phyloP scores from a whole-genome alignment of 2,888 invertebrate genomes.

The Aelia acuminata region DNA sequence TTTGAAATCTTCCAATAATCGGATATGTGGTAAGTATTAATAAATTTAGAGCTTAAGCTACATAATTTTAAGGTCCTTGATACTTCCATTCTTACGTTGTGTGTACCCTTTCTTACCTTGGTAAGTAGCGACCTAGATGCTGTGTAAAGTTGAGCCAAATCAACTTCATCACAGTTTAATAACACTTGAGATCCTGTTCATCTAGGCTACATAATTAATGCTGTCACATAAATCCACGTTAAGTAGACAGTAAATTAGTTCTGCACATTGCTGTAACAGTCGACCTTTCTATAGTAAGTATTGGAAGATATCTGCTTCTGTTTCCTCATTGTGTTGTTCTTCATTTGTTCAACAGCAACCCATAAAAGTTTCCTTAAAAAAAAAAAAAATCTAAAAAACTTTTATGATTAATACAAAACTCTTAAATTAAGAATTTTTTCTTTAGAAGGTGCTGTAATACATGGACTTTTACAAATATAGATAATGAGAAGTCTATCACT shows the following conservation, averaged over 20 bases:
- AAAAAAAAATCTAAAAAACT: too few relatives aligned
- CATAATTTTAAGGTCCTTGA: background rate
- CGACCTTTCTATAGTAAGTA: background rate
- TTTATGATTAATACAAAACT: too few relatives aligned
- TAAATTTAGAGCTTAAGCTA: background rate
- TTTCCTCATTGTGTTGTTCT: background rate
- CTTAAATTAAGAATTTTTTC: too few relatives aligned
- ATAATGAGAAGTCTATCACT: too few relatives aligned
- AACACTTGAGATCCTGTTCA: slow-evolving; percentile 39
- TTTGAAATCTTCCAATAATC: background rate
- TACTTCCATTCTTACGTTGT: background rate
- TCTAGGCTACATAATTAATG: slow-evolving; percentile 4
- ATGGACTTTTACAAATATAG: too few relatives aligned
- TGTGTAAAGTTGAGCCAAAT: background rate
- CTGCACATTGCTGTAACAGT: background rate
- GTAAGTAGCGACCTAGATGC: slow-evolving; percentile 15
- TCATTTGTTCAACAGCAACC: too few relatives aligned
- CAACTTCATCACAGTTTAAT: slow-evolving; percentile 33
- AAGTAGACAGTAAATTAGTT: background rate
- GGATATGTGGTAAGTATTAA: background rate
- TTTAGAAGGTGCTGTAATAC: too few relatives aligned
- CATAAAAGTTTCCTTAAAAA: too few relatives aligned
- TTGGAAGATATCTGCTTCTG: background rate
- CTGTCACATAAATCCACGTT: slow-evolving; percentile 23
- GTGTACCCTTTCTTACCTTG: background rate